Evolutionary conservation across 2,888 invertebrate genomes (phyloP).

Genomic region (Lycophotia porphyrea): DNA sequence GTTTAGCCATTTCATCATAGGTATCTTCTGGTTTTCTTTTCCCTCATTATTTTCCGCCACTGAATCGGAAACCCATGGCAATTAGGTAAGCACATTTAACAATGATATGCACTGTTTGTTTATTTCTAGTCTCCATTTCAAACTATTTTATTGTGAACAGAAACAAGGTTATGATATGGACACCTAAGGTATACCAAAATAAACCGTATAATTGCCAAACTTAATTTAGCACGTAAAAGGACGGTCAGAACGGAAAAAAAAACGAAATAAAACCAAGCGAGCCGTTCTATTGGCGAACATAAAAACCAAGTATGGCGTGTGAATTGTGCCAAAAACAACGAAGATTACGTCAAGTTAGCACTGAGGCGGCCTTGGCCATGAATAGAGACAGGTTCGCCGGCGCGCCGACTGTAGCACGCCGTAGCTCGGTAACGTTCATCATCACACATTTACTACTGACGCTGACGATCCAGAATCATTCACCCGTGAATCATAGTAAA

Average conservation of each 20-base stretch:
- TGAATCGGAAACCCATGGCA: not conserved
- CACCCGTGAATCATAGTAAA: conserved; percentile 41
- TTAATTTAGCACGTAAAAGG: conserved; percentile 4
- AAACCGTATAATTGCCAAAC: conserved; percentile 19
- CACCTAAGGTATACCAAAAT: conserved; percentile 1
- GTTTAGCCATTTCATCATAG: not conserved
- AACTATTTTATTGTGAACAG: not conserved
- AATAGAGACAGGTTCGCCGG: conserved; percentile 58
- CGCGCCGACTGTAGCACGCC: conserved; percentile 20
- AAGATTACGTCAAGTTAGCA: conserved; percentile 62
- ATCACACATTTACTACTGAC: conserved; percentile 23
- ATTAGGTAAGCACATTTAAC: not conserved
- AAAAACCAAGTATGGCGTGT: conserved; percentile 54
- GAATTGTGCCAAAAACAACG: conserved; percentile 63
- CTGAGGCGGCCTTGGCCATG: conserved; percentile 65
- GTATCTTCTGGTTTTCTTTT: not conserved
- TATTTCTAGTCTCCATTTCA: conserved; percentile 13
- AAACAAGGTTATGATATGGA: conserved; percentile 16
- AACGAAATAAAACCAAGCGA: conserved; percentile 16
- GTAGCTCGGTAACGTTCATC: conserved; percentile 35
- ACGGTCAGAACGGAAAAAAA: conserved; percentile 10
- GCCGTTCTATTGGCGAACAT: conserved; percentile 25
- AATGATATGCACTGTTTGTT: not conserved
- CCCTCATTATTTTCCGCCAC: not conserved
- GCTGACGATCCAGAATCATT: conserved; percentile 24